phyloP scores from a whole-genome alignment of 2,797 vertebrate genomes.

The Streptopelia turtur region DNA sequence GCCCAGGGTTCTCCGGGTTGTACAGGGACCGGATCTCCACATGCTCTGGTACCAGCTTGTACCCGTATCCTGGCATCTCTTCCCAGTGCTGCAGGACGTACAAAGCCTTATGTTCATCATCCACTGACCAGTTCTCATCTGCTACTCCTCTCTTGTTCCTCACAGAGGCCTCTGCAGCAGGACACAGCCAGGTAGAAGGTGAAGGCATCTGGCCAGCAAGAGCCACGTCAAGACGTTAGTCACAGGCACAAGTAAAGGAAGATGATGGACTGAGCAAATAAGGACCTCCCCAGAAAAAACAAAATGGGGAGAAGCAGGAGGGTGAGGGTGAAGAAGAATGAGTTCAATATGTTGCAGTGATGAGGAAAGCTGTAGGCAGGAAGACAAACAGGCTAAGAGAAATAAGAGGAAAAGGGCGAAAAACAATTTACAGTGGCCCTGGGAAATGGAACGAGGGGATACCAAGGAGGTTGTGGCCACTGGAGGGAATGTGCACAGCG shows the following conservation, averaged over 20 bases:
- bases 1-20: constrained; percentile 82
- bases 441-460: not conserved
- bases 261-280: not conserved
- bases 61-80: constrained; percentile 86
- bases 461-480: not conserved
- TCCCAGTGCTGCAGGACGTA: constrained; percentile 88
- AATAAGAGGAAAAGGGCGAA: not conserved
- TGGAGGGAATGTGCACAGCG: not conserved
- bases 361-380: not conserved
- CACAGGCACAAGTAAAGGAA: not conserved
- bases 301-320: not conserved
- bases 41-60: constrained; percentile 89
- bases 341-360: not conserved
- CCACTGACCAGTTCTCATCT: constrained; percentile 65
- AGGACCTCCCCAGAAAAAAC: not conserved
- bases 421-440: not conserved
- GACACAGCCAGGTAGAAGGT: not conserved
- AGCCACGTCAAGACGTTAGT: not conserved
- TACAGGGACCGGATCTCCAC: constrained; percentile 88
- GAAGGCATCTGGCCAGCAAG: not conserved
- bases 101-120: constrained; percentile 88
- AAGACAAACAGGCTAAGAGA: not conserved
- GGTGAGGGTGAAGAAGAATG: not conserved
- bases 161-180: constrained; percentile 74
- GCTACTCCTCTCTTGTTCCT: constrained; percentile 79